Base-by-base conservation (phyloP, 2,888 invertebrate species). In the Himalopsyche tibetana region DNA sequence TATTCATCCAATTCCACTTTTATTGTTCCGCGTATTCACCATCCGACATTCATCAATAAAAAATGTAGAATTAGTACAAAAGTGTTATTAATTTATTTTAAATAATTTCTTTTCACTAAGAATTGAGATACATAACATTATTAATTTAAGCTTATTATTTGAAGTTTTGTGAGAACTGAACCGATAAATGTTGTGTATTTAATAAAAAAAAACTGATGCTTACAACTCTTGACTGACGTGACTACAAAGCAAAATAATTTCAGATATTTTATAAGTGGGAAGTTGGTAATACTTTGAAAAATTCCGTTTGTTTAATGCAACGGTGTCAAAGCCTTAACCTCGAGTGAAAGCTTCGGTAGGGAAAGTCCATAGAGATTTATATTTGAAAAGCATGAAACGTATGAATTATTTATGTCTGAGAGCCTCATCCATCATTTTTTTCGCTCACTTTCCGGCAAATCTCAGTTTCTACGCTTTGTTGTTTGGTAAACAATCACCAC, bases 361-460 rank as follows among this genome's bases (percentile, higher is more conserved):
- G 63, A 63, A 63, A 63, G 63, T 63, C 63, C 63, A 63, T 63
- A 63, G 63, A 83, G 86, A 86, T 86, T 84, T 81, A 82, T 56
- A 82, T 86, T 86, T 84, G 86, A 86, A 86, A 84, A 82, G 40
- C 80, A 80, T 80, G 80, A 80, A 80, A 51, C 80, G 86, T 84
- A 86, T 88, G 88, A 88, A 88, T 88, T 86, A 88, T 88, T 84
- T 88, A 88, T 88, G 81, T 40, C 55, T 42, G 42, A 40, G 36
- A 51, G 83, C 82, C 84, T 84, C 88, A 88, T 88, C 86, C 88
- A 88, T 88, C 88, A 88, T 87, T 87, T 86, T 63, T 82, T 84
- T 80, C 83, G 79, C 84, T 80, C 84, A 79, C 82, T 87, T 69
- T 80, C 83, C 55, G 80, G 79, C 45, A 85, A 87, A 87, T 87